Percentiles rank a stretch among this genome's conserved stretches.
Conservation (phyloP, 2,113 vertebrate species). For the Xiphorhynchus elegans region DNA sequence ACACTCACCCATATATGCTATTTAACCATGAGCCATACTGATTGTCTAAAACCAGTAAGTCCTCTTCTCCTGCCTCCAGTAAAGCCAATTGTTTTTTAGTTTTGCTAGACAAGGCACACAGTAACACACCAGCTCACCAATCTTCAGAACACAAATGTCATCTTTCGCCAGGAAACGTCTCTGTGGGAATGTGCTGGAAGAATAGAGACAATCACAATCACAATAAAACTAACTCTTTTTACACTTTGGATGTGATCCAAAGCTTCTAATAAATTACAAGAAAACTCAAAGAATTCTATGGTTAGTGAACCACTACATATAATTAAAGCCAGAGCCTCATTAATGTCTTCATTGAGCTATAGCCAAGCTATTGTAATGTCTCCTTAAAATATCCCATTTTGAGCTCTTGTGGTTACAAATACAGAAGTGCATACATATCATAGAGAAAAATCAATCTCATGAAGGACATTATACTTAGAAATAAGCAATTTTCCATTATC, state of each 20-base stretch:
- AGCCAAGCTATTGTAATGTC: neutral
- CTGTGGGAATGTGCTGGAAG: neutral
- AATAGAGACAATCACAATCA: neutral
- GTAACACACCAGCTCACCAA: rapidly evolving
- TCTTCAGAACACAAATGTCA: neutral
- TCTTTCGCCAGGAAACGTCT: neutral
- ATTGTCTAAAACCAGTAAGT: neutral
- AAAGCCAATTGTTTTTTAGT: neutral
- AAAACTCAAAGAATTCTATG: neutral
- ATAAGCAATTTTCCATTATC: neutral
- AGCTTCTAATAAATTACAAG: neutral
- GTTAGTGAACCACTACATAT: neutral
- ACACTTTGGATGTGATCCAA: neutral
- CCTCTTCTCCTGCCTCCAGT: neutral
- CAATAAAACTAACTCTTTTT: neutral
- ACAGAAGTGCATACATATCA: neutral
- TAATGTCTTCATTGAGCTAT: neutral
- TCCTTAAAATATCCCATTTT: neutral
- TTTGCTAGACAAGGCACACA: neutral
- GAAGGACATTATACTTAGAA: neutral
- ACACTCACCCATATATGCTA: neutral
- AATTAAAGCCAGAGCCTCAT: neutral
- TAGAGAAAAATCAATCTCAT: neutral
- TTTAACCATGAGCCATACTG: neutral
- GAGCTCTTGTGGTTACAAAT: neutral